Percentiles rank a stretch among this genome's conserved stretches.
These are phyloP conservation scores for Diarsia dahlii DNA, from an alignment of 2,888 invertebrate genomes.

Conservation along the genomic window DNA sequence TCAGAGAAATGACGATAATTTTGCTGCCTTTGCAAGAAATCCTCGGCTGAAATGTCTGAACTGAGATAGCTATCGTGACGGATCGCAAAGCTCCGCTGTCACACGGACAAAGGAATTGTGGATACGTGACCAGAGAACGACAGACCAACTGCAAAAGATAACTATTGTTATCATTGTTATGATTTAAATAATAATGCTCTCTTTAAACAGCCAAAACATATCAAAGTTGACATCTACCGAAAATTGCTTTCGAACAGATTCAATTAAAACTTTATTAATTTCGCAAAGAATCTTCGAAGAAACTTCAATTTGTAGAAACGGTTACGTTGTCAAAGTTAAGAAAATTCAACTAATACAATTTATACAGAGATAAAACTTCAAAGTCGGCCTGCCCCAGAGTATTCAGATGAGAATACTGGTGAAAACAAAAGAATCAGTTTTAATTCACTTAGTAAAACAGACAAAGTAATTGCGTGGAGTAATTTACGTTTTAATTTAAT, in stretches of 20 bases:
- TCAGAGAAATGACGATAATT: constrained; percentile 68
- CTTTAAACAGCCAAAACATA: constrained; percentile 61
- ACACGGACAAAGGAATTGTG: constrained; percentile 76
- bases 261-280: constrained; percentile 90
- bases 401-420: constrained; percentile 50
- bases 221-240: constrained; percentile 77
- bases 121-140: constrained; percentile 69
- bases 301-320: constrained; percentile 83
- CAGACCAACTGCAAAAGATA: constrained; percentile 26
- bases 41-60: constrained; percentile 70
- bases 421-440: constrained; percentile 59
- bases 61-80: constrained; percentile 76
- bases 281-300: constrained; percentile 83
- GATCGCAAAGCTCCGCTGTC: constrained; percentile 73
- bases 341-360: constrained; percentile 87
- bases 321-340: constrained; percentile 82
- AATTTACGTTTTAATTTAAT: constrained; percentile 54
- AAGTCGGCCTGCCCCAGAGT: constrained; percentile 63
- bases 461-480: constrained; percentile 45
- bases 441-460: constrained; percentile 60
- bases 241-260: constrained; percentile 85
- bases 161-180: constrained; percentile 39
- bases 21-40: constrained; percentile 77
- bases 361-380: constrained; percentile 82
- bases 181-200: constrained; percentile 57